Evolutionary conservation across 2,888 invertebrate genomes (phyloP).

Genomic region (Tortrix viridana): DNA sequence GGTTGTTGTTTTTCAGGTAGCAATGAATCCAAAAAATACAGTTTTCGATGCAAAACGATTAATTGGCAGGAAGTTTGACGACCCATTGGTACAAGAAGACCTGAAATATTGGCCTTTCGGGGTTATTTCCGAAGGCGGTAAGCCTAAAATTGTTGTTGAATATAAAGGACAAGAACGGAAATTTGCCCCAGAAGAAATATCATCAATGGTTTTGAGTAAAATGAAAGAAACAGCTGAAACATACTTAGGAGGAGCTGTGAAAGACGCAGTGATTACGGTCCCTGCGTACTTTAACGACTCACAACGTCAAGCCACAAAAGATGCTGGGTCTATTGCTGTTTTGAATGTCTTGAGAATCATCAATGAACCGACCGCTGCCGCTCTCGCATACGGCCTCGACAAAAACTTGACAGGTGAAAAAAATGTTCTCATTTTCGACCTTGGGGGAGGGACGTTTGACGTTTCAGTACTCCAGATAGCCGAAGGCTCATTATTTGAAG

Average conservation of each 20-base stretch:
- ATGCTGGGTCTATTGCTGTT: conserved; percentile 93
- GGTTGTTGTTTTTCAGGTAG: conserved; percentile 79
- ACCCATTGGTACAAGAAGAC: conserved; percentile 90
- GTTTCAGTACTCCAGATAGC: conserved; percentile 95
- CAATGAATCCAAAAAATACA: conserved; percentile 92
- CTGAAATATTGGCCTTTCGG: conserved; percentile 94
- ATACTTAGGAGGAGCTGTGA: conserved; percentile 88
- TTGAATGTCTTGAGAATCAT: conserved; percentile 95
- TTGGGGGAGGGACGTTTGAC: conserved; percentile 96
- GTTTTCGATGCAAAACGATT: conserved; percentile 93
- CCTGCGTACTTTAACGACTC: conserved; percentile 94
- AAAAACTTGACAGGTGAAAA: conserved; percentile 90
- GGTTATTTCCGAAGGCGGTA: conserved; percentile 87
- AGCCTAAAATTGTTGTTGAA: conserved; percentile 89
- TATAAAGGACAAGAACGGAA: conserved; percentile 89
- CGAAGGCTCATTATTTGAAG: conserved; percentile 92
- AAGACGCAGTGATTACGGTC: conserved; percentile 92
- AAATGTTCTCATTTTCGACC: conserved; percentile 89
- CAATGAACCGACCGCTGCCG: conserved; percentile 95
- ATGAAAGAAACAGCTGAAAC: conserved; percentile 93
- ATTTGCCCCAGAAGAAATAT: conserved; percentile 93
- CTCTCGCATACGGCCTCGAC: conserved; percentile 92
- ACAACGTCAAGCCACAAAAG: conserved; percentile 94
- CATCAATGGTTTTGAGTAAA: conserved; percentile 93
- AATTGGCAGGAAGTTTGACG: conserved; percentile 92